Percentiles rank a stretch among this genome's conserved stretches.
phyloP scores from a whole-genome alignment of 2,888 invertebrate species.

The Laspeyria flexula region DNA sequence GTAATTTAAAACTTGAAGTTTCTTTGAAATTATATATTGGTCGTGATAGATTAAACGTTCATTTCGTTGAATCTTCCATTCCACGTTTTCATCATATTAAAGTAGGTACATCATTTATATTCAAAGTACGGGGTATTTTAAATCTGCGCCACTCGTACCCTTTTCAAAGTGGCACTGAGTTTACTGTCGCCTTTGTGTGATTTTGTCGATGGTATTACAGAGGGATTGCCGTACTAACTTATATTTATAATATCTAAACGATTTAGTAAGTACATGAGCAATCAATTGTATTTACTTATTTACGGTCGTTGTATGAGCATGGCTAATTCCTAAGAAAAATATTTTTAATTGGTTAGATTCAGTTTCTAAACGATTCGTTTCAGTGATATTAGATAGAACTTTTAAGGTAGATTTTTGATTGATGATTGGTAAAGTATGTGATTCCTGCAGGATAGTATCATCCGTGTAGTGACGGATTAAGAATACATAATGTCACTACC shows the following conservation, averaged over 20 bases:
- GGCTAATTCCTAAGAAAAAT: no score
- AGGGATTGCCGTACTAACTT: conserved; percentile 35
- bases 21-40: no score
- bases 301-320: no score
- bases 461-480: no score
- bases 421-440: no score
- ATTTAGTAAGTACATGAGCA: neutral
- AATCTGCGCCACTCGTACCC: conserved; percentile 49
- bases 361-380: no score
- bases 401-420: no score
- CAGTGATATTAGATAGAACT: no score
- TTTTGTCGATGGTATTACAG: conserved; percentile 38
- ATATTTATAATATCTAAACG: neutral
- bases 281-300: no score
- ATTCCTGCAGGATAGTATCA: no score
- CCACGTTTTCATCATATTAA: conserved; percentile 23
- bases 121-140: conserved; percentile 48
- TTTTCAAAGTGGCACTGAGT: conserved; percentile 47
- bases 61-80: conserved; percentile 14
- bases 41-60: neutral
- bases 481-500: no score
- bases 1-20: neutral
- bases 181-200: conserved; percentile 47
- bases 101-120: conserved; percentile 41
- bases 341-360: no score